Percentiles rank a stretch among this genome's conserved stretches.
Evolutionary conservation across 1,140 invertebrate species (phyloP).

Genomic region (Drosophila yakuba): DNA sequence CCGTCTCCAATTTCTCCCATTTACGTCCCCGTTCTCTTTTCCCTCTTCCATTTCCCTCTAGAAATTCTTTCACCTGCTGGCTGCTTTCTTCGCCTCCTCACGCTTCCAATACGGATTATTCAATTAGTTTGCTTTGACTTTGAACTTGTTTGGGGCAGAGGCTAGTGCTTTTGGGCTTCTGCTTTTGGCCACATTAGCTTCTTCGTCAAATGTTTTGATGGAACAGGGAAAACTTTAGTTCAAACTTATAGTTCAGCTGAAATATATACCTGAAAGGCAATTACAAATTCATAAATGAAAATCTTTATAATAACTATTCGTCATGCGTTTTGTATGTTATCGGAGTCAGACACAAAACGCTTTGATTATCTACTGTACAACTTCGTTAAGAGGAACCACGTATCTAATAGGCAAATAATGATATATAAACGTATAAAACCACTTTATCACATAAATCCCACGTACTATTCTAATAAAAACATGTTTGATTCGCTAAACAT

Average conservation of each 20-base stretch:
- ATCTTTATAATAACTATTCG: too few species aligned
- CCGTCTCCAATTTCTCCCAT: constrained; percentile 24
- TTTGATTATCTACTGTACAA: background rate
- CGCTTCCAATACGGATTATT: constrained; percentile 53
- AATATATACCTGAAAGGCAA: too few species aligned
- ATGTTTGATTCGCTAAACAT: background rate
- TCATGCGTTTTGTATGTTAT: background rate
- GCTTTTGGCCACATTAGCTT: constrained; percentile 9
- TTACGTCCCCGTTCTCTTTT: constrained; percentile 10
- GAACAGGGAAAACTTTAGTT: too few species aligned
- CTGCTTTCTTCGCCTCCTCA: constrained; percentile 37
- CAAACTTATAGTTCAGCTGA: too few species aligned
- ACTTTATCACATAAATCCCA: background rate
- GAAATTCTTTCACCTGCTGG: constrained; percentile 50
- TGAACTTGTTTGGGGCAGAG: constrained; percentile 38
- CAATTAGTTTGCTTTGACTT: constrained; percentile 56
- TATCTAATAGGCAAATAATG: background rate
- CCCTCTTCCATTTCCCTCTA: constrained; percentile 7
- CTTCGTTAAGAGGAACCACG: too few species aligned
- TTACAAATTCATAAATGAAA: too few species aligned
- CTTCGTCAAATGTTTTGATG: background rate
- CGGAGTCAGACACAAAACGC: background rate
- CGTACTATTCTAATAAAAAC: background rate
- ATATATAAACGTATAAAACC: too few species aligned
- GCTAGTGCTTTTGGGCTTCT: constrained; percentile 3